Conservation (phyloP, 2,888 invertebrate genomes). For the Caenorhabditis imperialis region DNA sequence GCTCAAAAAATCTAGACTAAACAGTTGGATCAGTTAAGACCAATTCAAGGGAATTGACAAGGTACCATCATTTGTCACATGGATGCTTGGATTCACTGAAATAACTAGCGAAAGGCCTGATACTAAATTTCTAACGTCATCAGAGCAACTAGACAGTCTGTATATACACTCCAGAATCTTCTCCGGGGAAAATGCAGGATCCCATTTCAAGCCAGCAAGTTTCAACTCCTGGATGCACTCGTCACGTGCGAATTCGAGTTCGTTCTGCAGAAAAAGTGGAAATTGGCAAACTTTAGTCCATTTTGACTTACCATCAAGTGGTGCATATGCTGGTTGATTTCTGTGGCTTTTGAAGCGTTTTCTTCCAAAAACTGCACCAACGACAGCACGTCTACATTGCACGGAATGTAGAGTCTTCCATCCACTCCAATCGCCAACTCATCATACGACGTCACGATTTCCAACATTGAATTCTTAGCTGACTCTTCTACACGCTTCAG, state of each 20-base stretch:
- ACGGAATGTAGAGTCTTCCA: constrained; percentile 73
- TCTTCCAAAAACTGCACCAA: constrained; percentile 69
- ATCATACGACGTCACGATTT: constrained; percentile 69
- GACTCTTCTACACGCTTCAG: constrained; percentile 40
- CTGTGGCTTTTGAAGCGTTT: constrained; percentile 45
- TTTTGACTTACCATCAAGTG: constrained; percentile 41
- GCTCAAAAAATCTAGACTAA: too few species aligned
- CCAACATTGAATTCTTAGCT: constrained; percentile 54
- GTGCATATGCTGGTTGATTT: constrained; percentile 57
- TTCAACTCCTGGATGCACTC: constrained; percentile 54
- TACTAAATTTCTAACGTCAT: constrained; percentile 32
- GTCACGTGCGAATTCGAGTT: constrained; percentile 40
- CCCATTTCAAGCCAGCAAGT: constrained; percentile 58
- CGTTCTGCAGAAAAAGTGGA: constrained; percentile 24
- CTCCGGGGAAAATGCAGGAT: constrained; percentile 47
- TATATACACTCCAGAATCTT: constrained; percentile 48
- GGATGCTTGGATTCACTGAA: constrained; percentile 69
- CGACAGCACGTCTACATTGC: constrained; percentile 72
- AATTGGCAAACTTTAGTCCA: not conserved
- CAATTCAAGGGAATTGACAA: constrained; percentile 72
- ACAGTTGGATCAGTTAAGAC: constrained; percentile 35
- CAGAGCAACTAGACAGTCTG: constrained; percentile 39
- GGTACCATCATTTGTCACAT: constrained; percentile 69
- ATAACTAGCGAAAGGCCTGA: constrained; percentile 65
- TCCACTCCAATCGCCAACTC: constrained; percentile 70